A percentile compares a stretch with the other conserved stretches of the same genome.
These are phyloP conservation scores for Heliconius himera DNA, from an alignment of 1,140 invertebrate genomes.

Conservation along the genomic window DNA sequence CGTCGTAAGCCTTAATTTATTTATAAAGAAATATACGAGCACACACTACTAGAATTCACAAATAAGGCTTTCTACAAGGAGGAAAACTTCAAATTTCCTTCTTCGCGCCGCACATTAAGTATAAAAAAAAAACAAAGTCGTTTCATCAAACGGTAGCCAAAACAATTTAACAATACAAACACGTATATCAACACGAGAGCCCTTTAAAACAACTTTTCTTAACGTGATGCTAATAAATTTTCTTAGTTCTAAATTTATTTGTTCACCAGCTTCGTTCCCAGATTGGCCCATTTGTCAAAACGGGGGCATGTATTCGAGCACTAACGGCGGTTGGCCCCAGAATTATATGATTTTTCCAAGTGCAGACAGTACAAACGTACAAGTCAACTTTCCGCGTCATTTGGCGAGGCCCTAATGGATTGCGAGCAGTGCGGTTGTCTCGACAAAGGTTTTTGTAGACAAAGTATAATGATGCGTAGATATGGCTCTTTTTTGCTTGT, in stretches of 20 bases:
- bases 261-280: slow-evolving; percentile 49
- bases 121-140: slow-evolving; percentile 14
- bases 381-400: slow-evolving; percentile 75
- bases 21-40: slow-evolving; percentile 22
- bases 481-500: slow-evolving; percentile 56
- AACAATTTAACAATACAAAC: background rate
- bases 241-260: slow-evolving; percentile 50
- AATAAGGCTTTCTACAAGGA: background rate
- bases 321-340: slow-evolving; percentile 46
- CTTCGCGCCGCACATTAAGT: background rate
- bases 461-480: slow-evolving; percentile 68
- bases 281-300: slow-evolving; percentile 57
- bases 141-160: background rate
- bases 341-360: slow-evolving; percentile 56
- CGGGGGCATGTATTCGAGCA: slow-evolving; percentile 49
- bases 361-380: slow-evolving; percentile 53
- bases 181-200: background rate
- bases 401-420: slow-evolving; percentile 73
- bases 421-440: slow-evolving; percentile 68
- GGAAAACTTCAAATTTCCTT: slow-evolving; percentile 9
- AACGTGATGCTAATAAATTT: slow-evolving; percentile 19
- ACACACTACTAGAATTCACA: slow-evolving; percentile 19
- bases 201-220: slow-evolving; percentile 15
- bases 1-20: slow-evolving; percentile 15
- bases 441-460: slow-evolving; percentile 63